Evolutionary conservation across 1,140 invertebrate species (phyloP).

Genomic region (Ericerus pela): DNA sequence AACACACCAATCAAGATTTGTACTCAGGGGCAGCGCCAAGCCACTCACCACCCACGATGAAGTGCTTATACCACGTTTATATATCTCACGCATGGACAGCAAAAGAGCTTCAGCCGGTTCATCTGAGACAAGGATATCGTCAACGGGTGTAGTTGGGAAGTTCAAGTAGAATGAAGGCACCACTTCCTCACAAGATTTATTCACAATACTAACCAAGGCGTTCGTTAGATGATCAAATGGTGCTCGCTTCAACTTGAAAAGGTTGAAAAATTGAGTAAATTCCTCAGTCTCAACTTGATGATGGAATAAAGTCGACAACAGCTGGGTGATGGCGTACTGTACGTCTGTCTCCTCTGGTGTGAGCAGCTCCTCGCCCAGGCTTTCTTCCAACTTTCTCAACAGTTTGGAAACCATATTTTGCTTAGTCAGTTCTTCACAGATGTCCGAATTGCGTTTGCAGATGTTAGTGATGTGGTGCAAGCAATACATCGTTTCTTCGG

Average conservation of each 20-base stretch:
- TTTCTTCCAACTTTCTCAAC: constrained; percentile 15
- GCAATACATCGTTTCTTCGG: constrained; percentile 17
- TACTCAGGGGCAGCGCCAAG: constrained; percentile 35
- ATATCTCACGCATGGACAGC: constrained; percentile 19
- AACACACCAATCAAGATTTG: constrained; percentile 38
- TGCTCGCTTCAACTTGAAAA: constrained; percentile 37
- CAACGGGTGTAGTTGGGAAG: constrained; percentile 33
- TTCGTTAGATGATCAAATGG: constrained; percentile 31
- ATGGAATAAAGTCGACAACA: constrained; percentile 1
- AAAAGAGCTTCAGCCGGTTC: constrained; percentile 24
- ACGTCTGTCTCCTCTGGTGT: constrained; percentile 1
- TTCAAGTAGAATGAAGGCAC: constrained; percentile 42
- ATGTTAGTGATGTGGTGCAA: constrained; percentile 16
- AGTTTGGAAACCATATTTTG: constrained; percentile 15
- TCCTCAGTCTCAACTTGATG: background rate
- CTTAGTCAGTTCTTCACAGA: constrained; percentile 16
- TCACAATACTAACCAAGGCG: constrained; percentile 36
- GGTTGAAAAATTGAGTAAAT: constrained; percentile 17
- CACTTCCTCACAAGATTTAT: constrained; percentile 28
- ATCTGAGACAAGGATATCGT: constrained; percentile 13
- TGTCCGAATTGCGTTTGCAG: constrained; percentile 15
- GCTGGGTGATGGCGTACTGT: constrained; percentile 1
- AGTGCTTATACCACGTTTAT: constrained; percentile 18
- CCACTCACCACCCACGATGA: constrained; percentile 38
- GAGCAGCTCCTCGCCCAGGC: background rate